Evolutionary conservation across 2,888 invertebrate genomes (phyloP).

Genomic region (Mactromeris polynyma): DNA sequence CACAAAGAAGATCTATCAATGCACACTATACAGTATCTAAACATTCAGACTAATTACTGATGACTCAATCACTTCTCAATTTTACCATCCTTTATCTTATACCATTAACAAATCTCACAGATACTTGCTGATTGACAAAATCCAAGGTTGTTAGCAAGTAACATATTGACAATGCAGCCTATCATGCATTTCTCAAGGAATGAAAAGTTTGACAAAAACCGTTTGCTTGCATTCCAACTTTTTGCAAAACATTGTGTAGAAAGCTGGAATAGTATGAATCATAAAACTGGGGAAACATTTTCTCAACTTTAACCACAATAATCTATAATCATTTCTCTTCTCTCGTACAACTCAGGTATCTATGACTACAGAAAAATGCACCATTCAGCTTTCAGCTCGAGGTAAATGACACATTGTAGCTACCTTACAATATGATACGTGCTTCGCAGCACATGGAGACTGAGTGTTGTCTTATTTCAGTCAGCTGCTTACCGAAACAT

Average conservation of each 20-base stretch:
- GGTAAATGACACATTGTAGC: neutral
- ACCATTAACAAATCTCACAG: too few relatives aligned
- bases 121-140: neutral
- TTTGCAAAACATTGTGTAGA: neutral
- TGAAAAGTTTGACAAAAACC: neutral
- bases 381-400: neutral
- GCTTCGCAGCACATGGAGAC: too few relatives aligned
- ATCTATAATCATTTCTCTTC: neutral
- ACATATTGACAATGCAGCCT: neutral
- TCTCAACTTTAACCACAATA: neutral
- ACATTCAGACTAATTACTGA: too few relatives aligned
- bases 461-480: too few relatives aligned
- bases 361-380: neutral
- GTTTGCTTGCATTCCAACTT: neutral
- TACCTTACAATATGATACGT: neutral
- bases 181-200: neutral
- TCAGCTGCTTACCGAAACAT: too few relatives aligned
- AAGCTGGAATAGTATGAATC: neutral
- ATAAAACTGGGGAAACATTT: neutral
- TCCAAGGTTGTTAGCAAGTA: neutral
- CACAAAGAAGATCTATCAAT: too few relatives aligned
- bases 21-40: too few relatives aligned
- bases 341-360: neutral
- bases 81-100: too few relatives aligned
- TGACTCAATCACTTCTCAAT: too few relatives aligned